phyloP scores from a whole-genome alignment of 2,113 vertebrate species.

The Eudyptes chrysolophus region DNA sequence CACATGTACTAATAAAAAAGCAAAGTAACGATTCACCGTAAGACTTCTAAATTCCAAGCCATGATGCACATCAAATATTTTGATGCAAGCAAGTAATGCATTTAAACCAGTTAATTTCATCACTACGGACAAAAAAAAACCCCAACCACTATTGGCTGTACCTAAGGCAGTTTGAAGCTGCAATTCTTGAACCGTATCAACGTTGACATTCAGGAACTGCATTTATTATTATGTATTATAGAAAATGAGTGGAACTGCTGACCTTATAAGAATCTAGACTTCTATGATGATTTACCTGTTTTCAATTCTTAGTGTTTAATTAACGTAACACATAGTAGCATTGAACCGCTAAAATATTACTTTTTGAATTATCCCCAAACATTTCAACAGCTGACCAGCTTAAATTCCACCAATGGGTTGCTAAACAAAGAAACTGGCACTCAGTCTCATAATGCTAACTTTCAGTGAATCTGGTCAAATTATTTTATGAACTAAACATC shows the following conservation, averaged over 20 bases:
- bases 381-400: neutral
- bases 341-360: neutral
- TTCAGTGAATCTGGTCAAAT: neutral
- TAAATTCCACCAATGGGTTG: neutral
- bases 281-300: slow-evolving; percentile 7
- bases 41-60: neutral
- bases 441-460: neutral
- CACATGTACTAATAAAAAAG: neutral
- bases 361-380: neutral
- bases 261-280: slow-evolving; percentile 21
- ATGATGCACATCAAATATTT: neutral
- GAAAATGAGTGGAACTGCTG: neutral
- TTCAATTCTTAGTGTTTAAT: slow-evolving; percentile 32
- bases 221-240: neutral
- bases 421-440: neutral
- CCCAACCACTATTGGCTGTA: neutral
- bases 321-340: neutral
- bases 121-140: neutral
- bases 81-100: neutral
- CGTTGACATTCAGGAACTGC: neutral
- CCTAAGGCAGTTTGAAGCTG: neutral
- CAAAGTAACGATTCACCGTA: neutral
- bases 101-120: neutral
- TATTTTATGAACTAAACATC: neutral
- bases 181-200: neutral